A percentile compares a stretch with the other conserved stretches of the same genome.
Evolutionary conservation across 2,797 vertebrate genomes (phyloP).

Genomic region (Dermochelys coriacea): DNA sequence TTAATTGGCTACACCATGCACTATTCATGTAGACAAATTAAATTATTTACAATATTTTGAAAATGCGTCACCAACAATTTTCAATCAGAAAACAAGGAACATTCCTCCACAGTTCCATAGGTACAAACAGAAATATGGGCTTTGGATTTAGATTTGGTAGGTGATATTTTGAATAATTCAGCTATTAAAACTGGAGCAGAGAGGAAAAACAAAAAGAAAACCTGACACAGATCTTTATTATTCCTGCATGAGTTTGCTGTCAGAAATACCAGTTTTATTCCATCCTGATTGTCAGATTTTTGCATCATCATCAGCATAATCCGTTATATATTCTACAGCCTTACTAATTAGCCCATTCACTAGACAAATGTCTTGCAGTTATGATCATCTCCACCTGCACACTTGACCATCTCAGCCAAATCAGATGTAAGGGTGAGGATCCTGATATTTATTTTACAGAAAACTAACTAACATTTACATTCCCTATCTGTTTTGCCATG

Average conservation of each 20-base stretch:
- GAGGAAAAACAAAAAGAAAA: not conserved
- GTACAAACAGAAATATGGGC: slow-evolving; percentile 7
- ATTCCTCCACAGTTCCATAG: slow-evolving; percentile 10
- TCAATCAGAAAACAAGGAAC: slow-evolving; percentile 46
- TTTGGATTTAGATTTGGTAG: not conserved
- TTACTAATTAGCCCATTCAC: slow-evolving; percentile 47
- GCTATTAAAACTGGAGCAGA: not conserved
- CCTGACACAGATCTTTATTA: not conserved
- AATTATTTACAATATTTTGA: slow-evolving; percentile 72
- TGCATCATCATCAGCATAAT: slow-evolving; percentile 28
- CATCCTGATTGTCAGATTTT: slow-evolving; percentile 47
- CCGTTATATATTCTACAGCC: slow-evolving; percentile 29
- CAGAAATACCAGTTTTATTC: slow-evolving; percentile 31
- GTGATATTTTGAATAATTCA: not conserved
- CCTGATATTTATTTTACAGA: not conserved
- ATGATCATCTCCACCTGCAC: slow-evolving; percentile 50
- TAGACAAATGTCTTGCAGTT: slow-evolving; percentile 26
- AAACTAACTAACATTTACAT: slow-evolving; percentile 5
- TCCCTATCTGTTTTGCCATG: not conserved
- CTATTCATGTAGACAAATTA: slow-evolving; percentile 66
- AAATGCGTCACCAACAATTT: slow-evolving; percentile 51
- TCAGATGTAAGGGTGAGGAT: not conserved
- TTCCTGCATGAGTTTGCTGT: not conserved
- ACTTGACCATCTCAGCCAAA: slow-evolving; percentile 14
- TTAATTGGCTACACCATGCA: slow-evolving; percentile 43